Percentiles rank a stretch among this genome's conserved stretches.
Conservation (phyloP, 2,113 vertebrate genomes). For the Seriola quinqueradiata region DNA sequence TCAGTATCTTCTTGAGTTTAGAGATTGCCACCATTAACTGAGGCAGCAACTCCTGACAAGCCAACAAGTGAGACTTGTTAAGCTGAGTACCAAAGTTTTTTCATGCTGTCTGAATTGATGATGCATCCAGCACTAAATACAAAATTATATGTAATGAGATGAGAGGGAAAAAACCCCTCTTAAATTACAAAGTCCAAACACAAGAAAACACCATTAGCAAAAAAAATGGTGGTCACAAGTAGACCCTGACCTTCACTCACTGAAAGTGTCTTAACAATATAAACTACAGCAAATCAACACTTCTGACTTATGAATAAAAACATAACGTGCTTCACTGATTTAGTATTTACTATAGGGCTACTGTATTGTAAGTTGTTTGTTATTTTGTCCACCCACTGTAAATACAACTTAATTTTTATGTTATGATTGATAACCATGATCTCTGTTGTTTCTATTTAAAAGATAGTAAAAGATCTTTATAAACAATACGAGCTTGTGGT, state of each 20-base stretch:
- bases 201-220: not conserved
- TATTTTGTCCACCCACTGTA: conserved; percentile 18
- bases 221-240: not conserved
- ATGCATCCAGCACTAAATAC: not conserved
- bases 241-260: not conserved
- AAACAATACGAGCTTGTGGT: not conserved
- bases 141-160: not conserved
- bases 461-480: conserved; percentile 19
- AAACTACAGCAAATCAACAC: conserved; percentile 1
- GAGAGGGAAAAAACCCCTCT: not conserved
- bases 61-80: not conserved
- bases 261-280: not conserved
- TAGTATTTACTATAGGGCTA: not conserved
- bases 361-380: conserved; percentile 5
- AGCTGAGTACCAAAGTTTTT: not conserved
- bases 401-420: conserved; percentile 9
- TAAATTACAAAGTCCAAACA: not conserved
- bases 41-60: too few relatives aligned
- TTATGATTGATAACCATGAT: conserved; percentile 16
- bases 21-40: not conserved
- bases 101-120: not conserved
- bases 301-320: not conserved
- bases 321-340: not conserved
- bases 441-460: conserved; percentile 58
- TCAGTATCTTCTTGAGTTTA: not conserved